Conservation (phyloP, 2,888 invertebrate species). For the Eupithecia subfuscata region DNA sequence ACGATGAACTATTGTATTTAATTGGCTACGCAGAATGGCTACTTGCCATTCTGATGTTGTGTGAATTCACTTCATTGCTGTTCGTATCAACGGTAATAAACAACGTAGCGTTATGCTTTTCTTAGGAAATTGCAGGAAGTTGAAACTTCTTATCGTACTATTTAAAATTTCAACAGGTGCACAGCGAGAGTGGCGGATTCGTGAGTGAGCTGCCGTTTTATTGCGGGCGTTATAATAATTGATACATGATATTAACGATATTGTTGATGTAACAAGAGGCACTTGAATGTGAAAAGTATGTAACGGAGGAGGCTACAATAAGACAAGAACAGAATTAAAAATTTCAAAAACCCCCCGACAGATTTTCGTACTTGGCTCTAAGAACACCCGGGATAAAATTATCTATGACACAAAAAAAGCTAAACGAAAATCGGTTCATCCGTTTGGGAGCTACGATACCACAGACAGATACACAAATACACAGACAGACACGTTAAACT, state of each 20-base stretch:
- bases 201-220: conserved; percentile 1
- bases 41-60: not conserved
- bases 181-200: not conserved
- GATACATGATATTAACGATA: not conserved
- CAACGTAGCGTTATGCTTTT: conserved; percentile 9
- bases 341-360: too few species aligned
- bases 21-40: too few species aligned
- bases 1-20: too few species aligned
- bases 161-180: conserved; percentile 33
- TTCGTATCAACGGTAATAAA: conserved; percentile 1
- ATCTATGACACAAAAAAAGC: too few species aligned
- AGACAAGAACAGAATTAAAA: too few species aligned
- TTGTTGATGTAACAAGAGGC: not conserved
- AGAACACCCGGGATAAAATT: too few species aligned
- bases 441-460: too few species aligned
- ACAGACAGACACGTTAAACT: too few species aligned
- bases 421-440: too few species aligned
- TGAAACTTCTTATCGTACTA: conserved; percentile 22
- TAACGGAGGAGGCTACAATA: not conserved
- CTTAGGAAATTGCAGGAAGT: conserved; percentile 19
- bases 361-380: too few species aligned
- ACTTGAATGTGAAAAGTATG: not conserved
- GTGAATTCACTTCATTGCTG: not conserved
- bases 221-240: not conserved
- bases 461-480: too few species aligned